phyloP scores from a whole-genome alignment of 2,888 invertebrate genomes.

The Drosophila dives region DNA sequence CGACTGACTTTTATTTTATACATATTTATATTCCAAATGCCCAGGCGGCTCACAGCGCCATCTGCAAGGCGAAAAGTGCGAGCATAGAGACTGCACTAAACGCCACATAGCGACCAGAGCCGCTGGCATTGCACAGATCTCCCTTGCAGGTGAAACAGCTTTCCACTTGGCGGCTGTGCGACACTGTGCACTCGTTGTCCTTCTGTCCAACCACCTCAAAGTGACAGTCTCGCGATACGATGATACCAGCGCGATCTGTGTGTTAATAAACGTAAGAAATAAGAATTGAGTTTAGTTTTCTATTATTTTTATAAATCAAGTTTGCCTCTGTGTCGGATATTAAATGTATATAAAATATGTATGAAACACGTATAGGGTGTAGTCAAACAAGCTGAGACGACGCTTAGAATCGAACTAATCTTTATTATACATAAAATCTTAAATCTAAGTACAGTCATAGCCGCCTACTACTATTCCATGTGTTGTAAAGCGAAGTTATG shows the following conservation, averaged over 20 bases:
- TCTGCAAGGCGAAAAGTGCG: slow-evolving; percentile 69
- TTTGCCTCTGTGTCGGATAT: background rate
- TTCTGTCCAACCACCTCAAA: slow-evolving; percentile 81
- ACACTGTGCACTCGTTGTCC: slow-evolving; percentile 79
- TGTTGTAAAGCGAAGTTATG: too few species aligned
- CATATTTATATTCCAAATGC: slow-evolving; percentile 11
- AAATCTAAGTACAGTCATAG: too few species aligned
- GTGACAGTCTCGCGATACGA: slow-evolving; percentile 83
- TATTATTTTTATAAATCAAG: background rate
- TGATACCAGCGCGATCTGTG: slow-evolving; percentile 80
- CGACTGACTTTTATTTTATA: slow-evolving; percentile 3
- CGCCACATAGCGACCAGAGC: slow-evolving; percentile 73
- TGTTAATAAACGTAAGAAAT: background rate
- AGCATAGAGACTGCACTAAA: slow-evolving; percentile 72
- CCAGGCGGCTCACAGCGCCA: slow-evolving; percentile 63
- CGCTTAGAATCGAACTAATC: too few species aligned
- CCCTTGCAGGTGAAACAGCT: slow-evolving; percentile 89
- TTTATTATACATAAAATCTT: too few species aligned
- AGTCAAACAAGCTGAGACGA: too few species aligned
- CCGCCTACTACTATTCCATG: too few species aligned
- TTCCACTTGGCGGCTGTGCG: slow-evolving; percentile 79
- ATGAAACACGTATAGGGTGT: too few species aligned
- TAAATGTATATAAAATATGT: background rate
- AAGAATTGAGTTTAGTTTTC: background rate
- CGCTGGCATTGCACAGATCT: slow-evolving; percentile 88